These are phyloP conservation scores for Prosopocoilus inquinatus DNA, from an alignment of 2,888 invertebrate genomes.

Conservation along the genomic window DNA sequence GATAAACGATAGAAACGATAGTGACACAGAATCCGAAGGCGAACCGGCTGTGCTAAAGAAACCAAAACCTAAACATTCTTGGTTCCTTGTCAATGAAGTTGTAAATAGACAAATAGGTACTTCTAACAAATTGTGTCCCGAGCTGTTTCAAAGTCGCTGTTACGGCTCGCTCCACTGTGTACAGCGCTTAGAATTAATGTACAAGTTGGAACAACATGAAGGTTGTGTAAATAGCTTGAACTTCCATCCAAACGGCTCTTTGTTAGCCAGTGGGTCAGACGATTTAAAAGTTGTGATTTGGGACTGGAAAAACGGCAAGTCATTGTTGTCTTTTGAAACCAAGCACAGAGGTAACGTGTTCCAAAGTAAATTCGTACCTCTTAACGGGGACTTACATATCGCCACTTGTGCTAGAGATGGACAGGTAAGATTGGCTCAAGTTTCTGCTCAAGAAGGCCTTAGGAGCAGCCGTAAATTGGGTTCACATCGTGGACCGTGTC, in stretches of 20 bases:
- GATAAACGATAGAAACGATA: slow-evolving; percentile 20
- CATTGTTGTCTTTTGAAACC: slow-evolving; percentile 67
- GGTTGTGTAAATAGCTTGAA: slow-evolving; percentile 93
- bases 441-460: slow-evolving; percentile 56
- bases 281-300: slow-evolving; percentile 83
- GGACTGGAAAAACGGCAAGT: slow-evolving; percentile 81
- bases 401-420: slow-evolving; percentile 89
- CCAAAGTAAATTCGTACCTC: slow-evolving; percentile 84
- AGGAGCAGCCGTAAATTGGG: slow-evolving; percentile 58
- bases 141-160: slow-evolving; percentile 66
- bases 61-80: slow-evolving; percentile 65
- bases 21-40: slow-evolving; percentile 38
- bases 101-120: slow-evolving; percentile 63
- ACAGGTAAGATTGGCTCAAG: slow-evolving; percentile 66
- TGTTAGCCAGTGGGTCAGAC: slow-evolving; percentile 88
- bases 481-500: slow-evolving; percentile 74
- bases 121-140: slow-evolving; percentile 51
- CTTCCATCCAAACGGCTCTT: slow-evolving; percentile 76
- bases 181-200: slow-evolving; percentile 76
- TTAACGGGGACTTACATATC: slow-evolving; percentile 75
- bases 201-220: slow-evolving; percentile 73
- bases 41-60: slow-evolving; percentile 56
- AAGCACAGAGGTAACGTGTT: slow-evolving; percentile 89
- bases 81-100: slow-evolving; percentile 64
- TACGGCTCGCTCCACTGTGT: slow-evolving; percentile 81